Conservation (phyloP, 2,888 invertebrate genomes). For the Danaus chrysippus region DNA sequence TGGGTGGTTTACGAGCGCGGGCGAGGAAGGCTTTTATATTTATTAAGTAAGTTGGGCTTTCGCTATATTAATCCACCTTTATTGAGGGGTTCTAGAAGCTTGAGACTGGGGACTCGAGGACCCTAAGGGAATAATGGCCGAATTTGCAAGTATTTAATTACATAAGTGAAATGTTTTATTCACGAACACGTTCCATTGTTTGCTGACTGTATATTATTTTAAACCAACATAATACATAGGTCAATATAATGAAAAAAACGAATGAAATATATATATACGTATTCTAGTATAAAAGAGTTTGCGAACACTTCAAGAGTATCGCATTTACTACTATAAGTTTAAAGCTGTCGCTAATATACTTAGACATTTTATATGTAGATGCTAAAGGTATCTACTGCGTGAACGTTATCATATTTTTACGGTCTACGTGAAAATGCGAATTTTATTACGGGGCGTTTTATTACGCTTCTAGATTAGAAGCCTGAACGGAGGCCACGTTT, state of each 20-base stretch:
- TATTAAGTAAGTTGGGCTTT: conserved; percentile 80
- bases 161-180: conserved; percentile 21
- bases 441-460: conserved; percentile 73
- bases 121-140: conserved; percentile 28
- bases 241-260: too few species aligned
- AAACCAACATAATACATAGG: background rate
- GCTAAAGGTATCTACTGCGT: conserved; percentile 50
- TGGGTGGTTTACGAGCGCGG: conserved; percentile 74
- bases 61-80: conserved; percentile 78
- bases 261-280: too few species aligned
- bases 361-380: conserved; percentile 12
- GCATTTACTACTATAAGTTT: background rate
- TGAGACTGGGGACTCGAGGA: conserved; percentile 35
- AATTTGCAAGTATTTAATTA: conserved; percentile 26
- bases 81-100: conserved; percentile 68
- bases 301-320: too few species aligned
- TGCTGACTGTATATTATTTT: background rate
- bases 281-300: too few species aligned
- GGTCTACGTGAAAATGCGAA: conserved; percentile 70
- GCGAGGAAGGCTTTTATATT: conserved; percentile 79
- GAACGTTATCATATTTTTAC: conserved; percentile 78
- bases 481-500: conserved; percentile 39
- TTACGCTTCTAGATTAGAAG: conserved; percentile 72
- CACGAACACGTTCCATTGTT: conserved; percentile 15
- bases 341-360: background rate